These are phyloP conservation scores for Melanerpes aurifrons DNA, from an alignment of 2,113 vertebrate species.

Conservation along the genomic window DNA sequence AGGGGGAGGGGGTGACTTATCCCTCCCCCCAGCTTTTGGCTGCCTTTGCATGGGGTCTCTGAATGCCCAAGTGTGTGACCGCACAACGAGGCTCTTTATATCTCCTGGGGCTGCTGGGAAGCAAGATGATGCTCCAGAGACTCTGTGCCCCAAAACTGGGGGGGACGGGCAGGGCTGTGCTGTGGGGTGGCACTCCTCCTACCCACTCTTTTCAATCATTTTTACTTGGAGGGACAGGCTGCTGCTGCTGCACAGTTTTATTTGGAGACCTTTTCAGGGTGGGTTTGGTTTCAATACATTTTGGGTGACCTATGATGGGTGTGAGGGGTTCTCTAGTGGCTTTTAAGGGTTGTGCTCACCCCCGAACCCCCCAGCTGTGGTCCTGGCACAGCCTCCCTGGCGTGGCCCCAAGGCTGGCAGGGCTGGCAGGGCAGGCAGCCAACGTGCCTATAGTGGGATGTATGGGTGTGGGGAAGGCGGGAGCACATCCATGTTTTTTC, in stretches of 20 bases:
- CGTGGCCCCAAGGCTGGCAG: neutral
- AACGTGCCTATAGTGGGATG: slow-evolving; percentile 4
- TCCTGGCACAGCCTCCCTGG: neutral
- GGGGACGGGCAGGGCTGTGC: neutral
- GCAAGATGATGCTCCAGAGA: neutral
- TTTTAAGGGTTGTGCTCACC: neutral
- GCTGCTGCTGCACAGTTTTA: neutral
- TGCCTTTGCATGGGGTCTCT: neutral
- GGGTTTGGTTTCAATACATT: fast-evolving
- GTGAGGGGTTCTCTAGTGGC: neutral
- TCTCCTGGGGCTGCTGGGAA: neutral
- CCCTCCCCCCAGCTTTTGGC: neutral
- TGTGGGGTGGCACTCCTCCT: too few species aligned
- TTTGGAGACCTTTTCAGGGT: fast-evolving
- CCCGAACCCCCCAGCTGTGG: fast-evolving
- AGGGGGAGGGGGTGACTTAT: neutral
- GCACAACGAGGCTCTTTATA: slow-evolving; percentile 56
- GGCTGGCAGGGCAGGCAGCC: neutral
- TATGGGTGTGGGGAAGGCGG: neutral
- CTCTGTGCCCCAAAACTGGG: neutral
- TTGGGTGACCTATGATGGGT: fast-evolving
- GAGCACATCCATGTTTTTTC: slow-evolving; percentile 45
- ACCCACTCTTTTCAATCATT: neutral
- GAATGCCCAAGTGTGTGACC: slow-evolving; percentile 40
- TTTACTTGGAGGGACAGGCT: neutral